Conservation (phyloP, 2,797 vertebrate genomes). For the Coracias cyanogaster region DNA sequence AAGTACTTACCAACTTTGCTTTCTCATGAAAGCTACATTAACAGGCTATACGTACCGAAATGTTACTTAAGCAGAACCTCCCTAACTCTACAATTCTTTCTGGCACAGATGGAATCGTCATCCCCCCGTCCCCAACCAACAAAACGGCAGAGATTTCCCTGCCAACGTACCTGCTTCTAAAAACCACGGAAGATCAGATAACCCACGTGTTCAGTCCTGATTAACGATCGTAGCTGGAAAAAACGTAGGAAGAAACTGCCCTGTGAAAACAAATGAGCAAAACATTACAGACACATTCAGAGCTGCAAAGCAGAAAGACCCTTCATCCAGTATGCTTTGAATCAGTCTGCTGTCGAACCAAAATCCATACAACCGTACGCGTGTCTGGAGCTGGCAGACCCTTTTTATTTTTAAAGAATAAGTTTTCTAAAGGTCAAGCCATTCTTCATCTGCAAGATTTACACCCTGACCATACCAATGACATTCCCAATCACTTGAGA, state of each 20-base stretch:
- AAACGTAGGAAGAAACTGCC: neutral
- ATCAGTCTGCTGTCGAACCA: neutral
- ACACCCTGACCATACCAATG: constrained; percentile 19
- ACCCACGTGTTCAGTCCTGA: neutral
- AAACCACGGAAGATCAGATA: constrained; percentile 33
- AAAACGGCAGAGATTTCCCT: neutral
- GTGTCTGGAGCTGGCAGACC: neutral
- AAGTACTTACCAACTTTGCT: neutral
- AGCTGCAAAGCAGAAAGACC: neutral
- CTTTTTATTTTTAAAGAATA: neutral
- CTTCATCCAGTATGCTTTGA: neutral
- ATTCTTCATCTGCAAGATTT: constrained; percentile 1
- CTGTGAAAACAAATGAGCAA: constrained; percentile 50
- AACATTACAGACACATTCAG: constrained; percentile 2
- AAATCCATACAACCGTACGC: neutral
- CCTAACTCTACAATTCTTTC: neutral
- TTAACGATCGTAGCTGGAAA: neutral
- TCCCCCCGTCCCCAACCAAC: neutral
- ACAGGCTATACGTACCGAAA: neutral
- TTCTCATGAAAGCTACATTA: neutral
- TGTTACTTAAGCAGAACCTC: neutral
- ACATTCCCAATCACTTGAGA: constrained; percentile 18
- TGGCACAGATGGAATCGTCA: neutral
- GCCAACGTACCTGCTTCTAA: constrained; percentile 40
- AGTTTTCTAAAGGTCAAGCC: neutral